Percentiles rank a stretch among this genome's conserved stretches.
phyloP scores from a whole-genome alignment of 2,797 vertebrate genomes.

The Sphenopsis melanotis region DNA sequence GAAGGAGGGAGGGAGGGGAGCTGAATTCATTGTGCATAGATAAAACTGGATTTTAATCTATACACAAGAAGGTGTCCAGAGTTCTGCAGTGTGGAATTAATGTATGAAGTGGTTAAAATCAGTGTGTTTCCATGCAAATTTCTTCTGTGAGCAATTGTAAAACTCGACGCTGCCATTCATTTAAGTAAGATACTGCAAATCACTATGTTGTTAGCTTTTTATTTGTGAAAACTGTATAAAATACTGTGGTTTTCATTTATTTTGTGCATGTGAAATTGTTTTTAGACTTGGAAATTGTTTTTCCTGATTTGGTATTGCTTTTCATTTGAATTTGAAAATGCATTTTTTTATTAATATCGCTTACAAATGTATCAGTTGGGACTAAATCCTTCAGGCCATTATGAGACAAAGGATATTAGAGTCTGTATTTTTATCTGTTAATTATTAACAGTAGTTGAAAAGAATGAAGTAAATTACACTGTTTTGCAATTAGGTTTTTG shows the following conservation, averaged over 20 bases:
- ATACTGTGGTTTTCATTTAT: background rate
- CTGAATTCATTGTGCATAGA: background rate
- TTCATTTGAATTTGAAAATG: background rate
- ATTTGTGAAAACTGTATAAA: background rate
- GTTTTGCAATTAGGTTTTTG: background rate
- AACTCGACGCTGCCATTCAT: background rate
- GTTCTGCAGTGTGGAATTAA: background rate
- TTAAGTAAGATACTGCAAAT: background rate
- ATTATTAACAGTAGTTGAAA: background rate
- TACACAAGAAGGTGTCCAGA: background rate
- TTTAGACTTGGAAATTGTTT: background rate
- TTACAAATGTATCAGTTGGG: background rate
- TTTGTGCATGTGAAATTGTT: background rate
- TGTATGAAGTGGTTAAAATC: background rate
- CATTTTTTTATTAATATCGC: background rate
- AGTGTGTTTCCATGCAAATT: background rate
- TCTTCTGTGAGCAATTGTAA: background rate
- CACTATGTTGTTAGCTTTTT: background rate
- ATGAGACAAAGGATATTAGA: background rate
- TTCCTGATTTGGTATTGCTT: background rate
- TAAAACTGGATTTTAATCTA: background rate
- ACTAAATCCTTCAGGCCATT: background rate
- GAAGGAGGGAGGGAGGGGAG: no score
- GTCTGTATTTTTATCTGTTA: background rate
- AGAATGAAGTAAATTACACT: background rate